phyloP scores from a whole-genome alignment of 2,888 invertebrate species.

The Zygogramma bicolorata region DNA sequence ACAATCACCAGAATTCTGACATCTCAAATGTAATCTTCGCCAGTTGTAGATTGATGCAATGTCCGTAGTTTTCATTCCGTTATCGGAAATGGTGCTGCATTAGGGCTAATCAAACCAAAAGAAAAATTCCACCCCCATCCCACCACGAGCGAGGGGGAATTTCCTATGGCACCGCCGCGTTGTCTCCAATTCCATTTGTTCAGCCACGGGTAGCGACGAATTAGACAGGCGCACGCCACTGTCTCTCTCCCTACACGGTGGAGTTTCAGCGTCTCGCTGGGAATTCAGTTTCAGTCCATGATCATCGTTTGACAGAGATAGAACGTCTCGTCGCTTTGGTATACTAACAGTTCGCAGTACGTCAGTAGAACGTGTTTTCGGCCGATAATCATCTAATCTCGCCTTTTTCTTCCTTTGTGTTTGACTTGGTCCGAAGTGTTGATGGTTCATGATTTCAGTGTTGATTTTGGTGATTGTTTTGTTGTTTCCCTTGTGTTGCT shows the following conservation, averaged over 20 bases:
- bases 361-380: constrained; percentile 42
- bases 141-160: background rate
- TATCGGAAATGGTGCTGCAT: background rate
- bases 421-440: constrained; percentile 37
- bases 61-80: no score
- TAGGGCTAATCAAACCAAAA: background rate
- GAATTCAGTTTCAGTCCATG: constrained; percentile 44
- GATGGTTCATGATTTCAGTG: constrained; percentile 36
- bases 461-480: constrained; percentile 39
- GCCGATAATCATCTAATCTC: constrained; percentile 38
- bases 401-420: constrained; percentile 35
- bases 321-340: constrained; percentile 23
- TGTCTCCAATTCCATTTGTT: background rate
- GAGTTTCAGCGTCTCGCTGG: constrained; percentile 42
- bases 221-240: constrained; percentile 28
- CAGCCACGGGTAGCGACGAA: background rate
- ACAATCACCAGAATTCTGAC: background rate
- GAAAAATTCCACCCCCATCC: background rate
- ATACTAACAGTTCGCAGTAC: constrained; percentile 33
- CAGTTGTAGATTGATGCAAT: background rate
- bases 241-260: constrained; percentile 41
- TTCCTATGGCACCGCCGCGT: background rate
- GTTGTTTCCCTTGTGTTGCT: constrained; percentile 33
- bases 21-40: background rate
- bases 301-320: constrained; percentile 33